phyloP scores from a whole-genome alignment of 2,888 invertebrate genomes.

The Catocala sponsa region DNA sequence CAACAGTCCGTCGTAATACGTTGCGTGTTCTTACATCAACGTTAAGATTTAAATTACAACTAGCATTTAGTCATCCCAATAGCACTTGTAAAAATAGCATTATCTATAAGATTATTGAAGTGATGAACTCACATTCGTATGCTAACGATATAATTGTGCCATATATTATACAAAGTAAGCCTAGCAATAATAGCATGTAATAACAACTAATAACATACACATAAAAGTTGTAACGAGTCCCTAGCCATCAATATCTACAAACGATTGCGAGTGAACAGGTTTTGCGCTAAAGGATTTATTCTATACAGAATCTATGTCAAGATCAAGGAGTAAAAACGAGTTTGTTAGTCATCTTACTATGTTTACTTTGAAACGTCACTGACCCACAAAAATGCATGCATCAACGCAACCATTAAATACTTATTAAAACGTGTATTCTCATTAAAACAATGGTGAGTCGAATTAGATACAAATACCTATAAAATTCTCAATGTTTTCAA shows the following conservation, averaged over 20 bases:
- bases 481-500: too few species aligned
- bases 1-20: too few species aligned
- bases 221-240: conserved; percentile 28
- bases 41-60: too few species aligned
- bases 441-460: not conserved
- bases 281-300: conserved; percentile 77
- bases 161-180: too few species aligned
- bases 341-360: conserved; percentile 71
- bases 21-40: too few species aligned
- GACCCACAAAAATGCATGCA: conserved; percentile 72
- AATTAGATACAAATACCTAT: too few species aligned
- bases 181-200: not conserved
- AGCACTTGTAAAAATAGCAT: too few species aligned
- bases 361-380: conserved; percentile 71
- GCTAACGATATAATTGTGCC: too few species aligned
- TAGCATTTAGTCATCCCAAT: too few species aligned
- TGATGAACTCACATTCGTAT: too few species aligned
- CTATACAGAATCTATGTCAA: conserved; percentile 80
- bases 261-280: conserved; percentile 72
- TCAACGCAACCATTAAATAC: conserved; percentile 45
- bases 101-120: too few species aligned
- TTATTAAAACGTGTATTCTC: conserved; percentile 10
- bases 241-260: conserved; percentile 52
- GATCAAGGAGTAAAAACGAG: conserved; percentile 80
- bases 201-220: conserved; percentile 28